Evolutionary conservation across 2,113 vertebrate species (phyloP), one percentile per base, ranked within the genome.

Genomic region (Prochilodus magdalenae): DNA sequence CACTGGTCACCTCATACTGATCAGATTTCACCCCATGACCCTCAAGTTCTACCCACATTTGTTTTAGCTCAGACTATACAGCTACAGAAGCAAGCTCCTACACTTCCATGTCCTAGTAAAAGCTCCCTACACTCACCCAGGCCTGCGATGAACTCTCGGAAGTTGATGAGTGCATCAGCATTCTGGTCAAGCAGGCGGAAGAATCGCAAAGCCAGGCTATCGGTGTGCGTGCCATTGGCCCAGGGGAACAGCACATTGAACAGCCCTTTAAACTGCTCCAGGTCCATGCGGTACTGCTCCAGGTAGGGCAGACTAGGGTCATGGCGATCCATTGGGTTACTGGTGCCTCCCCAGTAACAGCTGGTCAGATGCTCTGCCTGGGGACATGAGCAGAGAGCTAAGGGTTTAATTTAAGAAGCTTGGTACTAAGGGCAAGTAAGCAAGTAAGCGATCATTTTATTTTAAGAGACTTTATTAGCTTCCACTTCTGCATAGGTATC

Each of bases 261-360:
- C 90, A 99, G 95, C 11, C 94, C 96, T 86, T 97, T 97, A 90
- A 99, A 99, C 92, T 99, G 98, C 88, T 98, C 97, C 0, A 97
- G 90, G 83, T 99, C 97, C 1, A 99, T 98, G 77, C 98, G 97
- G 83, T 99, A 99, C 91, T 99, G 98, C 88, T 99, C 98, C 84
- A 99, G 94, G 84, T 99, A 99, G 0, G 98, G 98, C 91, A 99
- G 94, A 90, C 97, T 97, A 86, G 98, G 98, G 90, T 99, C 98
- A 0, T 99, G 98, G 0, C 97, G 93, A 89, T 98, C 98, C 5
- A 93, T 93, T 0, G 96, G 96, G 0, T 95, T 96, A 92, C 96
- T 98, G 92, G 93, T 97, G 22, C 98, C 96, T 0, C 98, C 98
- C 98, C 98, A 99, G 93, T 99, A 99, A 90, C 98, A 99, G 93